Percentiles rank a stretch among this genome's conserved stretches.
Conservation (phyloP, 35 echinoderm and acorn worm genomes). For the Hemicentrotus pulcherrimus region DNA sequence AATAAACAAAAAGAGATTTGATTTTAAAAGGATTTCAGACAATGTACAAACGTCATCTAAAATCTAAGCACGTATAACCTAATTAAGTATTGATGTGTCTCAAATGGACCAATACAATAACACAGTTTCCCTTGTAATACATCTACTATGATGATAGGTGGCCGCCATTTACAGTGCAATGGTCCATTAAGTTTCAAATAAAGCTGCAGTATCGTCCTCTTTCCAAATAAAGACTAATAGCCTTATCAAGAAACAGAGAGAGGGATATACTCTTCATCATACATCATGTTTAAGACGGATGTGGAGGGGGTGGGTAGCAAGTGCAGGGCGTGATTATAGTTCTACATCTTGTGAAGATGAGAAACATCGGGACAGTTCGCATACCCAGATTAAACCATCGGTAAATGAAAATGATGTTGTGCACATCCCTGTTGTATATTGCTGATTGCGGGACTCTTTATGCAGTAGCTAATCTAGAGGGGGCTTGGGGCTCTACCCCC, state of each 20-base stretch:
- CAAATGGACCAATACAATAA: background rate
- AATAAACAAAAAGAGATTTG: background rate
- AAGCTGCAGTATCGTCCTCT: background rate
- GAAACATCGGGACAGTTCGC: background rate
- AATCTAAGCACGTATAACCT: background rate
- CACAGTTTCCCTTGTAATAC: background rate
- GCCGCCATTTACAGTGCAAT: background rate
- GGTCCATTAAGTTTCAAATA: constrained; percentile 4
- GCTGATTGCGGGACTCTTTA: background rate
- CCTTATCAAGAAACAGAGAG: background rate
- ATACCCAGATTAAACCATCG: background rate
- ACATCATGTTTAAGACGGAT: background rate
- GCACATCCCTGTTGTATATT: background rate
- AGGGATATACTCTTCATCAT: background rate
- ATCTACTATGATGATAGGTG: background rate
- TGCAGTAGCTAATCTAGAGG: too few relatives aligned
- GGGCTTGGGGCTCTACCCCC: too few relatives aligned
- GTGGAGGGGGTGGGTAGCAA: background rate
- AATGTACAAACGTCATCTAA: background rate
- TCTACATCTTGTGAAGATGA: background rate
- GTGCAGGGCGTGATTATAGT: background rate
- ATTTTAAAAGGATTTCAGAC: background rate
- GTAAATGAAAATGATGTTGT: background rate
- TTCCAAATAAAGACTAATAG: constrained; percentile 1
- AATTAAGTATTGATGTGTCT: background rate